phyloP scores from a whole-genome alignment of 92 coral and sea anemone species.

The Porites rus region DNA sequence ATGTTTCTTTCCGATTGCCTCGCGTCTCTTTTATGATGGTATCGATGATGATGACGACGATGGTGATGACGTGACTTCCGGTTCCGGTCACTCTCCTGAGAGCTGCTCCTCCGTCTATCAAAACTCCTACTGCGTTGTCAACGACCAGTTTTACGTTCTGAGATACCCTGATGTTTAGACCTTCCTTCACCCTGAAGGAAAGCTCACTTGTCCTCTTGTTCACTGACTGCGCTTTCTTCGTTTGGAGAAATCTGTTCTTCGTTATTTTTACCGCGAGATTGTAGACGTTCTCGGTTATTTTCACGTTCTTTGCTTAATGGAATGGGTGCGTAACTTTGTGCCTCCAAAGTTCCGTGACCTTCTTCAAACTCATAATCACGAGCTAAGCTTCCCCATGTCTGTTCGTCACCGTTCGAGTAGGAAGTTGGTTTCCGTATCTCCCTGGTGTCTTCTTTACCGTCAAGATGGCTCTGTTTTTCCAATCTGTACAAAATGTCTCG shows the following conservation, averaged over 20 bases:
- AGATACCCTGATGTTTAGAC: background rate
- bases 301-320: background rate
- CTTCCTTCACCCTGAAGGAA: background rate
- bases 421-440: background rate
- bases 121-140: background rate
- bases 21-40: too few relatives aligned
- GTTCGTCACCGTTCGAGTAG: background rate
- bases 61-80: constrained; percentile 21
- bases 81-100: background rate
- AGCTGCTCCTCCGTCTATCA: background rate
- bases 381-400: background rate
- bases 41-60: too few relatives aligned
- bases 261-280: background rate
- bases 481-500: background rate
- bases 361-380: background rate
- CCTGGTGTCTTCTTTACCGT: background rate
- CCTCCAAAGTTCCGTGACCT: background rate
- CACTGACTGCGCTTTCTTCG: constrained; percentile 8
- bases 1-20: too few relatives aligned
- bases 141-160: background rate
- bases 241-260: background rate
- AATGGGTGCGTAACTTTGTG: background rate
- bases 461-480: background rate
- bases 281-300: background rate
- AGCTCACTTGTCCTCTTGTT: background rate